phyloP scores from a whole-genome alignment of 2,888 invertebrate species.

The Hirtodrosophila histrioides region DNA sequence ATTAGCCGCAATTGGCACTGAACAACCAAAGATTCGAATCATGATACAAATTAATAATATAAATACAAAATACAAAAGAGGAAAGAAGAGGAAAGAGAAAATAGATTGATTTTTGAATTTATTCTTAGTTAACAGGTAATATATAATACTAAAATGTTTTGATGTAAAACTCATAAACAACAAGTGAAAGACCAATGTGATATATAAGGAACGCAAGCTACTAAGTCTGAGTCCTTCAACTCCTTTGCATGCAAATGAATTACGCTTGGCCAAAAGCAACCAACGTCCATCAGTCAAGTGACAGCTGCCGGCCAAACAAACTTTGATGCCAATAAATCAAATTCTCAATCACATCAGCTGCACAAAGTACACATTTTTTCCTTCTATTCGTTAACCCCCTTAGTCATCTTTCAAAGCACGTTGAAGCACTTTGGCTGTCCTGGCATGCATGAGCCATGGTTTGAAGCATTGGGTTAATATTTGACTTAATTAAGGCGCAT shows the following conservation, averaged over 20 bases:
- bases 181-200: conserved; percentile 1
- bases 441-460: conserved; percentile 37
- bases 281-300: conserved; percentile 42
- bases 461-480: conserved; percentile 51
- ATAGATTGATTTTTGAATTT: conserved; percentile 2
- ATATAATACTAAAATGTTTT: conserved; percentile 1
- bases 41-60: conserved; percentile 1
- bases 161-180: background rate
- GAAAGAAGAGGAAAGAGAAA: too few species aligned
- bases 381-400: conserved; percentile 1
- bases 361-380: conserved; percentile 4
- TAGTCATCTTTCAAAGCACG: conserved; percentile 19
- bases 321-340: conserved; percentile 72
- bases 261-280: conserved; percentile 17
- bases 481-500: conserved; percentile 70
- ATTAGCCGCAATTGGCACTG: conserved; percentile 26
- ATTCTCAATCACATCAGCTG: conserved; percentile 64
- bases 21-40: conserved; percentile 10
- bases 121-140: background rate
- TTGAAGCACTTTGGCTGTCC: background rate
- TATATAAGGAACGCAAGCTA: background rate
- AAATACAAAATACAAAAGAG: background rate
- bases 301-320: conserved; percentile 43
- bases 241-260: conserved; percentile 23
- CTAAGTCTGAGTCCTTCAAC: background rate